Evolutionary conservation across 1,140 invertebrate species (phyloP).

Genomic region (Wiebesia pumilae): DNA sequence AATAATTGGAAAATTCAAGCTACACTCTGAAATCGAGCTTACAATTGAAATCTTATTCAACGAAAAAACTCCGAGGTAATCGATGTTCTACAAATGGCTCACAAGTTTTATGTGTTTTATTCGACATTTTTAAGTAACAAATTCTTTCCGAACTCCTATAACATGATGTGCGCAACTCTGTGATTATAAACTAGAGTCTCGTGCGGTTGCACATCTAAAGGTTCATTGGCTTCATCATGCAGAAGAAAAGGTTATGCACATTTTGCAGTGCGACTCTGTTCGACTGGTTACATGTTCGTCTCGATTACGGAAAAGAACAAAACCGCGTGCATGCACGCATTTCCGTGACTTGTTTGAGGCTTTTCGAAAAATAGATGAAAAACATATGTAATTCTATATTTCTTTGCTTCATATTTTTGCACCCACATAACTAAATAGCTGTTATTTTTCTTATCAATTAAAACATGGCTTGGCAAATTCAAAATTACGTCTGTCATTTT

Average conservation of each 20-base stretch:
- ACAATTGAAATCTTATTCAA: background rate
- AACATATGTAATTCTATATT: background rate
- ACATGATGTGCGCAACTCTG: no score
- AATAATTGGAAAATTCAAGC: background rate
- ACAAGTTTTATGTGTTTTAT: background rate
- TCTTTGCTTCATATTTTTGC: background rate
- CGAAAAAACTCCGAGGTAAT: background rate
- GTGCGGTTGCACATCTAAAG: background rate
- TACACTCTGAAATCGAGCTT: background rate
- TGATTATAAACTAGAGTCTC: background rate
- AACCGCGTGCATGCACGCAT: background rate
- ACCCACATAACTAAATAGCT: background rate
- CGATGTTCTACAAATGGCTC: background rate
- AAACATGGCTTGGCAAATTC: background rate
- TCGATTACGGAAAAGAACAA: constrained; percentile 24
- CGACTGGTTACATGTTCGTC: background rate
- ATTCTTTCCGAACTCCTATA: background rate
- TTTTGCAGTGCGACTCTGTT: no score
- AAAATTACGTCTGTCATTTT: background rate
- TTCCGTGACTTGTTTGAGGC: background rate
- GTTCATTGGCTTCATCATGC: constrained; percentile 4
- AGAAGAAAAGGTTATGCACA: background rate
- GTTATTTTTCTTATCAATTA: background rate
- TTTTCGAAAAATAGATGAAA: background rate
- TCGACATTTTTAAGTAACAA: background rate